Percentiles rank a stretch among this genome's conserved stretches.
Evolutionary conservation across 1,140 invertebrate species (phyloP).

Genomic region (Heliconius congener): DNA sequence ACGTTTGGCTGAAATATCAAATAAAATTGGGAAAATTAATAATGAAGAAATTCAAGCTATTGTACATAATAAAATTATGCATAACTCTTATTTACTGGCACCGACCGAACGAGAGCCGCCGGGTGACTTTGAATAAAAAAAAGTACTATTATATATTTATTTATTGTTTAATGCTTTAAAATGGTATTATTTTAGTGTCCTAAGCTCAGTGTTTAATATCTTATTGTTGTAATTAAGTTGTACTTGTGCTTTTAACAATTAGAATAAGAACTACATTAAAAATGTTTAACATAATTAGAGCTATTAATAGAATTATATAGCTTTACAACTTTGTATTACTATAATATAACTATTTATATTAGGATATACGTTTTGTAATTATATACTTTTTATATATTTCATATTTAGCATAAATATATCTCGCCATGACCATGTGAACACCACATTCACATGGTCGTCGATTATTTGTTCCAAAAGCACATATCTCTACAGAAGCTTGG

Average conservation of each 20-base stretch:
- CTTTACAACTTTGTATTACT: not conserved
- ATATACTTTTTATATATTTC: not conserved
- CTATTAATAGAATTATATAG: no score
- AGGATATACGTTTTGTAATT: not conserved
- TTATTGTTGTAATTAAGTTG: no score
- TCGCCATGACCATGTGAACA: not conserved
- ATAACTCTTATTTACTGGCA: not conserved
- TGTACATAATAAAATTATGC: slow-evolving; percentile 6
- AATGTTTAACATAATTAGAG: no score
- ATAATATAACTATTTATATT: not conserved
- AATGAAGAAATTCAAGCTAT: not conserved
- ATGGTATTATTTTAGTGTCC: not conserved
- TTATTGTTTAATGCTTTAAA: not conserved
- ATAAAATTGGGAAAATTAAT: not conserved
- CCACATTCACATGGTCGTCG: not conserved
- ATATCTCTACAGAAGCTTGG: no score
- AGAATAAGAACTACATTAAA: no score
- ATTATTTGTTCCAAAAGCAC: no score
- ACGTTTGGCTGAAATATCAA: not conserved
- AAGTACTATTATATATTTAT: not conserved
- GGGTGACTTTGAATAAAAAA: not conserved
- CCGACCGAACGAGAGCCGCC: not conserved
- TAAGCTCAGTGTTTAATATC: not conserved
- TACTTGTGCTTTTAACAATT: no score
- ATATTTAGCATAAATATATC: not conserved